Base-by-base conservation (phyloP, 2,888 invertebrate species). In the Autographa gamma region DNA sequence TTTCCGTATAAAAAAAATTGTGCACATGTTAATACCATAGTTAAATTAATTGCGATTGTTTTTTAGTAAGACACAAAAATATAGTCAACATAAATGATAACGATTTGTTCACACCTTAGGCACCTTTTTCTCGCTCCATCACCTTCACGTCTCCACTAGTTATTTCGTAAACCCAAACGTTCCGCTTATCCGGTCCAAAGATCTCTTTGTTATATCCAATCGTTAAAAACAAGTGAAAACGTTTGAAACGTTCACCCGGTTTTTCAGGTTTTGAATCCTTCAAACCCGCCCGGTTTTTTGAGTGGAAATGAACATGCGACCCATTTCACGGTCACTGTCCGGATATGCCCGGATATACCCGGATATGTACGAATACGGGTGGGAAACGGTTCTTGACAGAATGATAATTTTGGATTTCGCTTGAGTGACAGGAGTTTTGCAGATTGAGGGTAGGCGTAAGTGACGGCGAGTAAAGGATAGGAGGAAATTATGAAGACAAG, bases 141-240 rank as follows among this genome's bases (percentile, higher is more conserved):
- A 7, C 48, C 48, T 48, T 7, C 16, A 43, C 14, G n/a, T n/a
- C n/a, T n/a, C 48, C 0, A 48, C 31, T 48, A 2, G 11, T 62
- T 58, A 70, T 16, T 67, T 56, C 54, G 11, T 56, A 56, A 56
- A 19, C 54, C 54, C 38, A 38, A 11, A 38, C 38, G 38, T 25
- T 19, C 52, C 3, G 19, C 14, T 14, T 41, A 66, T 61, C 48
- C 16, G 18, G 63, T 60, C 19, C 14, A 79, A 79, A 67, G 13
- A 41, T 31, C 70, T 19, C 73, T 80, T 69, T 62, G 41, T 80
- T 66, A 77, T 58, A 73, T 82, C 71, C 74, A 73, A 69, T 73
- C 74, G 73, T 73, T 68, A 80, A 67, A 80, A 69, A 66, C 18
- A 71, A 82, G 63, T 80, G 77, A 54, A 69, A 62, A 34, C 67